Percentiles rank a stretch among this genome's conserved stretches.
phyloP scores from a whole-genome alignment of 1,140 invertebrate genomes.

The Brachionus paranguensis region DNA sequence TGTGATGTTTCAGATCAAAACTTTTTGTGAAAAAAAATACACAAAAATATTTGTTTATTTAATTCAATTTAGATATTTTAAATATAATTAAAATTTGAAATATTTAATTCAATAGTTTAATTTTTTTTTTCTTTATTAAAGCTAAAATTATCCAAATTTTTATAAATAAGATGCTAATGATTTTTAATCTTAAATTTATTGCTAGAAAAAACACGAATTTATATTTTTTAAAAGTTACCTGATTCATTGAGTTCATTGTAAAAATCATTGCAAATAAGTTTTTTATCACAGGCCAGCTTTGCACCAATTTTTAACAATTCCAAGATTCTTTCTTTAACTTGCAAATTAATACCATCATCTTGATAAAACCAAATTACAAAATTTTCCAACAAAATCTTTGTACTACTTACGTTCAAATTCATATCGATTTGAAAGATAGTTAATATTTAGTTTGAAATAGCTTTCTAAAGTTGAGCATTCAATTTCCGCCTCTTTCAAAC shows the following conservation, averaged over 20 bases:
- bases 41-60: too few relatives aligned
- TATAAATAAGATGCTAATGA: not conserved
- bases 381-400: not conserved
- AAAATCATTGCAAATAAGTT: not conserved
- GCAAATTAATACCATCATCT: not conserved
- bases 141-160: too few relatives aligned
- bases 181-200: not conserved
- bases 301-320: not conserved
- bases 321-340: not conserved
- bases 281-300: not conserved
- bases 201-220: not conserved
- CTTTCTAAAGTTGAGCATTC: not conserved
- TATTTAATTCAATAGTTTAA: too few relatives aligned
- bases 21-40: too few relatives aligned
- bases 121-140: too few relatives aligned
- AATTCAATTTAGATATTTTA: too few relatives aligned
- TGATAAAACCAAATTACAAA: not conserved
- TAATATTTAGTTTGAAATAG: slow-evolving; percentile 21
- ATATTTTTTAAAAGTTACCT: not conserved
- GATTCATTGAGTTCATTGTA: slow-evolving; percentile 7
- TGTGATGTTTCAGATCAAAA: too few relatives aligned
- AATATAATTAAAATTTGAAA: too few relatives aligned
- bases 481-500: not conserved
- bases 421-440: slow-evolving; percentile 19
- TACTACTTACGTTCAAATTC: not conserved